Percentiles rank a stretch among this genome's conserved stretches.
These are phyloP conservation scores for Drosophila virilis DNA, from an alignment of 1,140 invertebrate genomes.

Conservation along the genomic window DNA sequence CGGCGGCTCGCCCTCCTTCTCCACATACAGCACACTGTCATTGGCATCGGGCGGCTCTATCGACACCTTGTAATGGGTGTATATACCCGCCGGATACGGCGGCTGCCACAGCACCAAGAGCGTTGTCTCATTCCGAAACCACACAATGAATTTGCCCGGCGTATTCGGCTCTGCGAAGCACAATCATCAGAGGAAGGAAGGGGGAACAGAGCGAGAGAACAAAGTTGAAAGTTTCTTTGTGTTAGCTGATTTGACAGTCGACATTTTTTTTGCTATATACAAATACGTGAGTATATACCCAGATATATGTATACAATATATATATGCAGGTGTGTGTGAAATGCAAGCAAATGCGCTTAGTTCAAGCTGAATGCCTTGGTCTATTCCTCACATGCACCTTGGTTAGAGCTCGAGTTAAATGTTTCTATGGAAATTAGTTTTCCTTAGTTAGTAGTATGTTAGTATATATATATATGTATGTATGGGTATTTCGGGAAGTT, in stretches of 20 bases:
- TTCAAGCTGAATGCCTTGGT: too few species aligned
- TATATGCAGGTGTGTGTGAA: not conserved
- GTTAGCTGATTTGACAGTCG: constrained; percentile 15
- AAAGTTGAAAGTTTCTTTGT: constrained; percentile 19
- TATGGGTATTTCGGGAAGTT: not conserved
- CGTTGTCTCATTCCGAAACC: constrained; percentile 98
- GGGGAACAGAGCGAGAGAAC: not conserved
- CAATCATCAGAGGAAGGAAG: not conserved
- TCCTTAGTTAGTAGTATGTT: not conserved
- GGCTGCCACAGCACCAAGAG: constrained; percentile 97
- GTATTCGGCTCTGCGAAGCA: constrained; percentile 92
- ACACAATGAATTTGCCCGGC: constrained; percentile 97
- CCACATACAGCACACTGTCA: constrained; percentile 94
- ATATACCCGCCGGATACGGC: constrained; percentile 95
- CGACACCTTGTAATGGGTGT: constrained; percentile 95
- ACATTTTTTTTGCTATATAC: not conserved
- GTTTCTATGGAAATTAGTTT: too few species aligned
- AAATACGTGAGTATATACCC: not conserved
- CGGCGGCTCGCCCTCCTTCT: constrained; percentile 96
- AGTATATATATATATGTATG: not conserved
- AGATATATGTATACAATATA: not conserved
- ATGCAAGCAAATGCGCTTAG: not conserved
- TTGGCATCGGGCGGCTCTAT: constrained; percentile 95
- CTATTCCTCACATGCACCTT: too few species aligned
- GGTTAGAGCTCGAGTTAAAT: too few species aligned